Base-by-base conservation (phyloP, 2,888 invertebrate genomes). In the Drosophila subquinaria region DNA sequence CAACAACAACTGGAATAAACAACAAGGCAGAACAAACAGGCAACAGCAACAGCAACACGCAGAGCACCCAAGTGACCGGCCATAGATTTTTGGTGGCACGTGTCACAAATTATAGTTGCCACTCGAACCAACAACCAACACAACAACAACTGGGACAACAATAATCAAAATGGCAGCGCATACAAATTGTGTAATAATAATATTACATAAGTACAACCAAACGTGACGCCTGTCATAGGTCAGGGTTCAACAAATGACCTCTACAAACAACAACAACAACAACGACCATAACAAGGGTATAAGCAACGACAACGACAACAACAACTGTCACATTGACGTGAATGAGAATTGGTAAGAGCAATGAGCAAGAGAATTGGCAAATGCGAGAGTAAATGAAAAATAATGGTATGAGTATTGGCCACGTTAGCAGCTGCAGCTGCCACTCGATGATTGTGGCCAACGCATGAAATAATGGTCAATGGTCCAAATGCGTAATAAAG, bases 101-200 rank as follows among this genome's bases (percentile, higher is more conserved):
- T 84, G 83, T 75, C 65, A 61, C 79, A 84, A 84, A 86, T 84
- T 86, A 79, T 85, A 81, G 81, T 86, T 79, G 71, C 70, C 72
- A 73, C 48, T 42, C 67, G 17, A 23, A 23, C 60, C 47, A 35
- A 35, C 50, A 43, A 15, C n/a, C 45, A 55, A 43, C 45, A 47
- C 27, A 48, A 38, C 57, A 56, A 38, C 65, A 66, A 8, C 51
- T 17, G 15, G 43, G 40, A 20, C 17, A 53, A 42, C 61, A 53
- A 52, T 56, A 40, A 48, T 47, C 56, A 45, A 52, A 42, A 50
- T 33, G 51, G 15, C 51, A 76, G 59, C 51, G 38, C 79, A 78
- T 63, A 82, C 80, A 84, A 87, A 82, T 84, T 82, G 78, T 78
- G 76, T 86, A 83, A 83, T 83, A 86, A 84, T 84, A 83, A 81